phyloP scores from a whole-genome alignment of 2,797 vertebrate species.

The Chaunax sp. region DNA sequence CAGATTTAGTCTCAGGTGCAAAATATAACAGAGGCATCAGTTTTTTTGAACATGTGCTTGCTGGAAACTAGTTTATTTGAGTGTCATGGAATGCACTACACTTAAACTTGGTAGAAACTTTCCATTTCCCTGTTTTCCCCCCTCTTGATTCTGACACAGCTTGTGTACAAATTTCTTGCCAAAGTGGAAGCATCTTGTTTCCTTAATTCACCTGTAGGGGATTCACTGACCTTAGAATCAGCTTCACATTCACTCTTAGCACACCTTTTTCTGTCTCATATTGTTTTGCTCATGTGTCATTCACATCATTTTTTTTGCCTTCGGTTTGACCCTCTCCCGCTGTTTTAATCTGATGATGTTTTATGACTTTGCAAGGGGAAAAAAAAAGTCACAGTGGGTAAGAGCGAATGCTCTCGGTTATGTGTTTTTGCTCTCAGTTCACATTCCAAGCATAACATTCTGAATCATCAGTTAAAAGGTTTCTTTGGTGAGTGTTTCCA shows the following conservation, averaged over 20 bases:
- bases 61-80: not conserved
- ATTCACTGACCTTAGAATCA: conserved; percentile 6
- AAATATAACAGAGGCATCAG: no score
- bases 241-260: not conserved
- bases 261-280: conserved; percentile 6
- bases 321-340: conserved; percentile 56
- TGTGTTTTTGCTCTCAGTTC: conserved; percentile 75
- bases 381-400: conserved; percentile 45
- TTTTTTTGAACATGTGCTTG: no score
- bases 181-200: conserved; percentile 12
- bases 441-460: conserved; percentile 79
- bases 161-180: not conserved
- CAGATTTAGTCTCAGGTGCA: no score
- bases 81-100: not conserved
- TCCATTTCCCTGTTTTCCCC: not conserved
- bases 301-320: conserved; percentile 25
- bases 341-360: conserved; percentile 67
- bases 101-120: not conserved
- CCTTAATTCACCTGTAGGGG: not conserved
- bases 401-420: conserved; percentile 69
- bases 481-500: conserved; percentile 67
- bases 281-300: conserved; percentile 18
- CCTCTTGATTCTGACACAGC: no score
- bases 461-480: conserved; percentile 73
- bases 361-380: conserved; percentile 49